A percentile compares a stretch with the other conserved stretches of the same genome.
phyloP scores from a whole-genome alignment of 2,797 vertebrate genomes.

The Margarornis squamiger region DNA sequence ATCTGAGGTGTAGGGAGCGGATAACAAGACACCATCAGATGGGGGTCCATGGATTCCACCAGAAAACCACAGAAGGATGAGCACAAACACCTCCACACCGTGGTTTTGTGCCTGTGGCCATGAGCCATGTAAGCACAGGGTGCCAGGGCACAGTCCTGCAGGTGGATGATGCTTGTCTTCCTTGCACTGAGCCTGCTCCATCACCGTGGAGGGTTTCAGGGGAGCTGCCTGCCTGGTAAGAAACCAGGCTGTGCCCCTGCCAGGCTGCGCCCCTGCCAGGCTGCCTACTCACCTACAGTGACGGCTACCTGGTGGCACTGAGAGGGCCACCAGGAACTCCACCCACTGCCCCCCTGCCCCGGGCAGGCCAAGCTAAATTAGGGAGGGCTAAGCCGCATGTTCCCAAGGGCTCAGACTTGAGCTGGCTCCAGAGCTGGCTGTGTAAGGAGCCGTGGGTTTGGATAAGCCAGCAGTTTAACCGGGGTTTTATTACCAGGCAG shows the following conservation, averaged over 20 bases:
- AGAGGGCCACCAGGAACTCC: not conserved
- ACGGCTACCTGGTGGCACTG: not conserved
- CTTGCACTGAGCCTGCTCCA: not conserved
- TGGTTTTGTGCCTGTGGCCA: not conserved
- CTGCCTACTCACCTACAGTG: not conserved
- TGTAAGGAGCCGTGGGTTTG: slow-evolving; percentile 54
- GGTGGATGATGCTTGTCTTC: not conserved
- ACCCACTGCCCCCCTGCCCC: not conserved
- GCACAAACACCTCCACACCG: not conserved
- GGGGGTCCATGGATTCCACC: not conserved
- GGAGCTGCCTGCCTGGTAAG: not conserved
- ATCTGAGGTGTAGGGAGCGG: not conserved
- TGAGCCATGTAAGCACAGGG: rapidly evolving
- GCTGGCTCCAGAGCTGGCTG: slow-evolving; percentile 52
- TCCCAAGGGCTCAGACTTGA: slow-evolving; percentile 42
- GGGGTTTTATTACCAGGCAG: slow-evolving; percentile 80
- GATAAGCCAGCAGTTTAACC: slow-evolving; percentile 72
- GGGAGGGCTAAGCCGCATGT: not conserved
- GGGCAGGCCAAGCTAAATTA: not conserved
- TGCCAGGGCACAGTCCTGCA: not conserved
- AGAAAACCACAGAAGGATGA: not conserved
- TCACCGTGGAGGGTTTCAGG: not conserved
- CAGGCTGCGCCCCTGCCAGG: not conserved
- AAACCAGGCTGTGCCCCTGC: not conserved
- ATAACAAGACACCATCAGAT: not conserved